Evolutionary conservation across 2,113 vertebrate genomes (phyloP).

Genomic region (Xyrauchen texanus): DNA sequence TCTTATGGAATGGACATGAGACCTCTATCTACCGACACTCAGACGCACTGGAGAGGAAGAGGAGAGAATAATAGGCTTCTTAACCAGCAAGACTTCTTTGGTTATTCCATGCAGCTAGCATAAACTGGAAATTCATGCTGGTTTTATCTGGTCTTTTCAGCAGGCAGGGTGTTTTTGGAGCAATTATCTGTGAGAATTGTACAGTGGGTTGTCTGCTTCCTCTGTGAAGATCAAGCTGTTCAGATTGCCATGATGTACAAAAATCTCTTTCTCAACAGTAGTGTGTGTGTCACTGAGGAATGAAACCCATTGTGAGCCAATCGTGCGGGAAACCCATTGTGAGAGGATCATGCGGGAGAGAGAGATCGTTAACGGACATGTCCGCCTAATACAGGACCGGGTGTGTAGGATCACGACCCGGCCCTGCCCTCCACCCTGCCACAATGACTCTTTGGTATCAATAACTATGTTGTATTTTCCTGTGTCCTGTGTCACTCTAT

Average conservation of each 20-base stretch:
- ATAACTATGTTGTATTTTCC: no score
- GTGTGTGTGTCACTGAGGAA: background rate
- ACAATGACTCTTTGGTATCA: no score
- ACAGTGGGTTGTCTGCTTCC: constrained; percentile 79
- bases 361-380: no score
- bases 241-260: constrained; percentile 66
- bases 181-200: constrained; percentile 44
- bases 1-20: constrained; percentile 79
- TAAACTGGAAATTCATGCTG: background rate
- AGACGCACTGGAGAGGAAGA: constrained; percentile 69
- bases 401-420: no score
- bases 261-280: constrained; percentile 57
- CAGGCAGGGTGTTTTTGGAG: no score
- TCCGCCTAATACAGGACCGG: no score
- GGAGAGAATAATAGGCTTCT: background rate
- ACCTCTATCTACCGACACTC: constrained; percentile 71
- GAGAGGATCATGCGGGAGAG: no score
- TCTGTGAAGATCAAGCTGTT: constrained; percentile 73
- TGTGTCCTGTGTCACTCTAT: no score
- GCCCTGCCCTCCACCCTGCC: no score
- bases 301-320: no score
- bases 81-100: background rate
- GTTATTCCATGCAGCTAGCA: no score
- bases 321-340: no score
- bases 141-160: background rate